phyloP scores from a whole-genome alignment of 1,140 invertebrate species.

The Hyposmocoma kahamanoa region DNA sequence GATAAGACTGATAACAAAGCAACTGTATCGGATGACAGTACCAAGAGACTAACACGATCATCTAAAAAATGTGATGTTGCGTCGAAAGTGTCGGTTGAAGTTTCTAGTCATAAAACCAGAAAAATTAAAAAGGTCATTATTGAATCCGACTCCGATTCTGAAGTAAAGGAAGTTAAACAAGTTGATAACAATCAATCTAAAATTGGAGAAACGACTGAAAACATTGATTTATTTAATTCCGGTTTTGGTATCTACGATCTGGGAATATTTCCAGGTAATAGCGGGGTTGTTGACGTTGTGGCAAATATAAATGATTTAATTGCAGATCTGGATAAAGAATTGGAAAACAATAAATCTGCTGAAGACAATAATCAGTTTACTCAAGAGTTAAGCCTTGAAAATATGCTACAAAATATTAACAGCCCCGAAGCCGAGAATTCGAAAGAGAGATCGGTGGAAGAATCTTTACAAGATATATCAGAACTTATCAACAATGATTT shows the following conservation, averaged over 20 bases:
- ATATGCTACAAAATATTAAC: constrained; percentile 36
- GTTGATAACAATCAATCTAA: neutral
- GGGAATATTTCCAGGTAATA: constrained; percentile 49
- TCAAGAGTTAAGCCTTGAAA: constrained; percentile 30
- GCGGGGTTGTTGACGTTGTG: constrained; percentile 41
- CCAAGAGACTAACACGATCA: no score
- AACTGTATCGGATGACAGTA: neutral
- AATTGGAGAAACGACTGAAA: neutral
- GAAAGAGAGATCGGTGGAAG: constrained; percentile 1
- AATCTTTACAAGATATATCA: constrained; percentile 8
- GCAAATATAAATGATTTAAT: constrained; percentile 59
- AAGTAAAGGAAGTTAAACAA: constrained; percentile 12
- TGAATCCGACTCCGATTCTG: constrained; percentile 17
- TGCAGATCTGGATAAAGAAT: constrained; percentile 51
- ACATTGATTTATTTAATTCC: constrained; percentile 9
- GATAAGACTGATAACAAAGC: neutral
- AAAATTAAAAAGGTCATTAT: constrained; percentile 12
- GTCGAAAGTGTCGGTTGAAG: neutral
- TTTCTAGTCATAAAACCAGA: constrained; percentile 4
- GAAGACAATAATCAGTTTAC: constrained; percentile 23
- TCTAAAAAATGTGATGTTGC: no score
- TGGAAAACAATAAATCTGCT: constrained; percentile 5
- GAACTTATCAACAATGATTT: constrained; percentile 7
- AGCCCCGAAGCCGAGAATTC: constrained; percentile 13
- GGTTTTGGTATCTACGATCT: constrained; percentile 41